Evolutionary conservation across 2,888 invertebrate species (phyloP).

Genomic region (Campoletis raptor): DNA sequence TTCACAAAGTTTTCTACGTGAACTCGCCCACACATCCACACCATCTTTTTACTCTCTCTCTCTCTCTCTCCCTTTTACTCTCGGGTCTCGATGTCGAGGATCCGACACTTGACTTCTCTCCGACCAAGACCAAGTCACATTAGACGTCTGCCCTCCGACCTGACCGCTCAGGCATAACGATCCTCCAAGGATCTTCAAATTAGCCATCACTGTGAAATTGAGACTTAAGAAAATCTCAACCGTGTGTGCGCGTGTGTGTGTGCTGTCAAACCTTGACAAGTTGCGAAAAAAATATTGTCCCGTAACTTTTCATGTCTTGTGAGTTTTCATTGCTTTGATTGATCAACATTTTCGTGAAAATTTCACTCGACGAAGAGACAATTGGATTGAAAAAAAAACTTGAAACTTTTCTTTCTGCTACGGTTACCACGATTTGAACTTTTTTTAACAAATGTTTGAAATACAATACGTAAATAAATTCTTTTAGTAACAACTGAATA

Average conservation of each 20-base stretch:
- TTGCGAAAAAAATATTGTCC: constrained; percentile 8
- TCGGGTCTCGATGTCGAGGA: constrained; percentile 71
- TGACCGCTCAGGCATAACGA: constrained; percentile 79
- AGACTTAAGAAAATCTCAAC: constrained; percentile 29
- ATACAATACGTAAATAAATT: background rate
- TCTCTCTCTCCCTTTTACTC: constrained; percentile 59
- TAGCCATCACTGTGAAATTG: constrained; percentile 57
- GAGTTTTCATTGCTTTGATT: background rate
- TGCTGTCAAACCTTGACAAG: constrained; percentile 18
- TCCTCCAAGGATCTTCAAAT: constrained; percentile 69
- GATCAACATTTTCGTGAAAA: background rate
- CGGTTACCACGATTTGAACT: background rate
- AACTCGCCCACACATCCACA: constrained; percentile 59
- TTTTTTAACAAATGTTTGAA: background rate
- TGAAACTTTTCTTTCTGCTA: background rate
- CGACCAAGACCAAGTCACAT: constrained; percentile 81
- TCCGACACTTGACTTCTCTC: constrained; percentile 82
- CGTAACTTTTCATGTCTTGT: background rate
- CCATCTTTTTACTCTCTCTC: constrained; percentile 42
- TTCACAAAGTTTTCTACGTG: constrained; percentile 80
- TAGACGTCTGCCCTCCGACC: constrained; percentile 83
- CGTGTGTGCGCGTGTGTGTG: constrained; percentile 27
- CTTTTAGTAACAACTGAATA: background rate
- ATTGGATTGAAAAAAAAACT: background rate
- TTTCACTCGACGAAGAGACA: background rate